Evolutionary conservation across 2,797 vertebrate species (phyloP).

Genomic region (Lepidocolaptes lacrymiger): DNA sequence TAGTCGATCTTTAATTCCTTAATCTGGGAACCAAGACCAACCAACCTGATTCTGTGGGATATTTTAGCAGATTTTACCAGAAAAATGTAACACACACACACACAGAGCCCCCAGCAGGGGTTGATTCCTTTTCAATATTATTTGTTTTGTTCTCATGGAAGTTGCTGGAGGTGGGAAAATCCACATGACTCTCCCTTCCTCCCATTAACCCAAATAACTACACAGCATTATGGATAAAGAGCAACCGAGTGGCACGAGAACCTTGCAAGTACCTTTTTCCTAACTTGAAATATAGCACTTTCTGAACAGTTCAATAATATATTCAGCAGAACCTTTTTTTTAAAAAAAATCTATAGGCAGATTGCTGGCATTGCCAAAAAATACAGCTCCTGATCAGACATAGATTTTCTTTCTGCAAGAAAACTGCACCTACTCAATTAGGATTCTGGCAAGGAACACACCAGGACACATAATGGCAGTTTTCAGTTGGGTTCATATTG

Average conservation of each 20-base stretch:
- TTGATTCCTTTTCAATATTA: neutral
- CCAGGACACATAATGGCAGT: neutral
- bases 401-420: neutral
- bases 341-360: neutral
- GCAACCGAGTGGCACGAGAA: neutral
- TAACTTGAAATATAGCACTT: neutral
- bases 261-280: neutral
- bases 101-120: fast-evolving
- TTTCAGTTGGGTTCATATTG: neutral
- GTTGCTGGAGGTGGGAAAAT: neutral
- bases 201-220: neutral
- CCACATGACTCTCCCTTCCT: neutral
- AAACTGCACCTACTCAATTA: neutral
- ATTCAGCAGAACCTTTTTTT: neutral
- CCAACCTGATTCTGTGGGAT: conserved; percentile 23
- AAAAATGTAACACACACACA: neutral
- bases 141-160: neutral
- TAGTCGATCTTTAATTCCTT: conserved; percentile 79
- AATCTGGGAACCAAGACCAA: conserved; percentile 67
- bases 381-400: neutral
- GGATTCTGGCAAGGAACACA: neutral
- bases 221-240: neutral
- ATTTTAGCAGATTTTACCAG: conserved; percentile 39
- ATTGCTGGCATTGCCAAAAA: neutral
- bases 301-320: neutral